Evolutionary conservation across 2,888 invertebrate species (phyloP).

Genomic region (Slavum lentiscoides): DNA sequence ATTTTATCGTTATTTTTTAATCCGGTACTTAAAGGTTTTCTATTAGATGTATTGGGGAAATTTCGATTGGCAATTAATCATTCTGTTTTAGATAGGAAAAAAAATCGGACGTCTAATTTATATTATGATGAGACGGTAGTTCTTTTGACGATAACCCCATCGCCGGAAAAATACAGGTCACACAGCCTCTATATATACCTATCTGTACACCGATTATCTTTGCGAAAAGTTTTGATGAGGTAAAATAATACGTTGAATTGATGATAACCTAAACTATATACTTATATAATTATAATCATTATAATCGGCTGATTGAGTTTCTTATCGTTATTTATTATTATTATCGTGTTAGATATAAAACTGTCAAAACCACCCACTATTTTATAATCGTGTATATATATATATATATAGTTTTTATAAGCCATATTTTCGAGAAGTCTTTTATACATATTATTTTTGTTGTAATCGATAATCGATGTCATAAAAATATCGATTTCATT

Average conservation of each 20-base stretch:
- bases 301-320: not conserved
- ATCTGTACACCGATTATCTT: not conserved
- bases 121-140: not conserved
- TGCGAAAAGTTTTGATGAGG: not conserved
- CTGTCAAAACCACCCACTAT: not conserved
- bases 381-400: not conserved
- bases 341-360: not conserved
- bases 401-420: not conserved
- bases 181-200: too few relatives aligned
- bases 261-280: not conserved
- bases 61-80: constrained; percentile 16
- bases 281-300: not conserved
- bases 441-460: too few relatives aligned
- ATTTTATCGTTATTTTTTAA: not conserved
- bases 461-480: too few relatives aligned
- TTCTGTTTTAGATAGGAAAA: not conserved
- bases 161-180: not conserved
- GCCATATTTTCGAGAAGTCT: too few relatives aligned
- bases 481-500: too few relatives aligned
- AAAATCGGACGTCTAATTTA: not conserved
- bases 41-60: not conserved
- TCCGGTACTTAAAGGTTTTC: not conserved
- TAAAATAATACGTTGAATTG: constrained; percentile 3
- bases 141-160: not conserved
- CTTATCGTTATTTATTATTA: constrained; percentile 2